Conservation (phyloP, 2,888 invertebrate genomes). For the Incurvaria masculella region DNA sequence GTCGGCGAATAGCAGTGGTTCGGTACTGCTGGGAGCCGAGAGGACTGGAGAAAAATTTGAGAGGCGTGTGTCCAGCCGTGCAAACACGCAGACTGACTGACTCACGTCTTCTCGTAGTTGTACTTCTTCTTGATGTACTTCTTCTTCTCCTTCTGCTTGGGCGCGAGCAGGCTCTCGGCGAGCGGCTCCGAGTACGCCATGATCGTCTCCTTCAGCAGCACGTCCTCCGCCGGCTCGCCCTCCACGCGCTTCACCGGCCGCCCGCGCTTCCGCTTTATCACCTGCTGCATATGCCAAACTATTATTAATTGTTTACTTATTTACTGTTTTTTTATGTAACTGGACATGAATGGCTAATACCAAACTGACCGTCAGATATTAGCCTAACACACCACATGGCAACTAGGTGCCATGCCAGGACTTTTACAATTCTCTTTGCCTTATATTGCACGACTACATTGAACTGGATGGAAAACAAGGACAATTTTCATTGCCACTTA, state of each 20-base stretch:
- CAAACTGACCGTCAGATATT: no score
- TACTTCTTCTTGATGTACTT: conserved; percentile 39
- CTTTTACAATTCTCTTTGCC: conserved; percentile 21
- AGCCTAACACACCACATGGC: no score
- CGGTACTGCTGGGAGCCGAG: neutral
- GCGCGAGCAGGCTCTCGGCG: conserved; percentile 43
- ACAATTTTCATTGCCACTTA: no score
- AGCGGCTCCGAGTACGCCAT: conserved; percentile 49
- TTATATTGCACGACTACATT: no score
- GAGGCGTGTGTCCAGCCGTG: neutral
- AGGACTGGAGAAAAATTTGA: no score
- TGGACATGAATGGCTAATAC: no score
- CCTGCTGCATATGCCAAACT: conserved; percentile 8
- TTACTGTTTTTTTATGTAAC: no score
- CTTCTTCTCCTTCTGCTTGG: conserved; percentile 33
- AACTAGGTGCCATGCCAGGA: no score
- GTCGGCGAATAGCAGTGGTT: no score
- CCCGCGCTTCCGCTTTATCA: conserved; percentile 30
- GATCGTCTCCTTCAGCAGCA: conserved; percentile 47
- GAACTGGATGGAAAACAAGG: no score
- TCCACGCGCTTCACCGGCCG: conserved; percentile 35
- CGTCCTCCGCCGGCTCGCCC: conserved; percentile 29
- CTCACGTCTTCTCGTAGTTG: conserved; percentile 46
- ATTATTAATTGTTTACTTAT: no score
- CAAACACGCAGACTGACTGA: conserved; percentile 4